phyloP scores from a whole-genome alignment of 2,888 invertebrate genomes.

The Acanthacorydalis orientalis region DNA sequence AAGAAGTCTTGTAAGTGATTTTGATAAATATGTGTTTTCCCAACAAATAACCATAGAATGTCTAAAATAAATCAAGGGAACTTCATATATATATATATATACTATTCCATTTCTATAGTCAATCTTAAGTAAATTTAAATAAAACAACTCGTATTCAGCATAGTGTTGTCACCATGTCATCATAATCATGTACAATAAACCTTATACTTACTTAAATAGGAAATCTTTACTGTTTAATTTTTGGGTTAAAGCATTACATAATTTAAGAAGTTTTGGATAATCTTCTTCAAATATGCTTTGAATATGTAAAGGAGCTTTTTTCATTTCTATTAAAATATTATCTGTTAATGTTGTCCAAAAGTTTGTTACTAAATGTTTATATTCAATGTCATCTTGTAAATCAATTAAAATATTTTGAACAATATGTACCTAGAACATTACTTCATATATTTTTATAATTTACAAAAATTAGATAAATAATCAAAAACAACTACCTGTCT shows the following conservation, averaged over 20 bases:
- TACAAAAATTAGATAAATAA: not conserved
- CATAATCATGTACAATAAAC: no score
- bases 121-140: no score
- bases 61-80: conserved; percentile 17
- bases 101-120: no score
- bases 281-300: conserved; percentile 77
- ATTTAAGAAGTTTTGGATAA: conserved; percentile 69
- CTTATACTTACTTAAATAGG: conserved; percentile 33
- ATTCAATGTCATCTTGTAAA: conserved; percentile 30
- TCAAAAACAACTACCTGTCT: conserved; percentile 34
- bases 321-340: conserved; percentile 31
- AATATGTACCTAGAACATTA: conserved; percentile 24
- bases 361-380: conserved; percentile 28
- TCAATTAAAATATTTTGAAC: conserved; percentile 31
- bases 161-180: no score
- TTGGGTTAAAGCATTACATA: conserved; percentile 59
- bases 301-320: conserved; percentile 36
- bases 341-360: conserved; percentile 35
- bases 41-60: conserved; percentile 46
- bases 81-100: not conserved
- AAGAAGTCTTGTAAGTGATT: conserved; percentile 64
- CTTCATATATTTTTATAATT: conserved; percentile 10
- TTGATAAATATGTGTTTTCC: conserved; percentile 73
- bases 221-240: conserved; percentile 44
- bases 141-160: no score